Conservation (phyloP, 2,888 invertebrate genomes). For the Dione juno region DNA sequence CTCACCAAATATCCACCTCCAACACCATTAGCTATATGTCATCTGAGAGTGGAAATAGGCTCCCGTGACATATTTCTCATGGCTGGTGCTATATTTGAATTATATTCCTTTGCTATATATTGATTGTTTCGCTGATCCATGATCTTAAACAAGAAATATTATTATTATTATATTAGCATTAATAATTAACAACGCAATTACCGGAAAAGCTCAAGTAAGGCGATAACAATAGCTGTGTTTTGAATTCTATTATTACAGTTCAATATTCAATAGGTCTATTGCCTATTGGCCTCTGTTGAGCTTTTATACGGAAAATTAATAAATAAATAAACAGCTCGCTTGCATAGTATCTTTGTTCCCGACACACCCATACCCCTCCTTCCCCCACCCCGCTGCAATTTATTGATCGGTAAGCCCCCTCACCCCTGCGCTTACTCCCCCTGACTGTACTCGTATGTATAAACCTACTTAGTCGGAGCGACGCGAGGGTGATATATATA, state of each 20-base stretch:
- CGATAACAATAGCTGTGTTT: no score
- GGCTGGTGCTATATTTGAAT: conserved; percentile 3
- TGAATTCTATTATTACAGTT: no score
- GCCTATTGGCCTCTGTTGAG: background rate
- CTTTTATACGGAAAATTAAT: background rate
- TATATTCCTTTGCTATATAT: background rate
- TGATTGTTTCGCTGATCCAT: background rate
- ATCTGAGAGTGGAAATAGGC: conserved; percentile 5
- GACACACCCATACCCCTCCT: conserved; percentile 7
- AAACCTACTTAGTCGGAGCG: background rate
- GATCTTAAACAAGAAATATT: background rate
- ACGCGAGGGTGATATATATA: no score
- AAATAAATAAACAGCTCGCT: background rate
- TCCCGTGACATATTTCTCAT: background rate
- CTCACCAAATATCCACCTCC: conserved; percentile 8
- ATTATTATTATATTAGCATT: background rate
- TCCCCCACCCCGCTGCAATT: background rate
- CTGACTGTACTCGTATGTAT: background rate
- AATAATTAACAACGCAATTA: background rate
- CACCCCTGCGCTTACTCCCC: background rate
- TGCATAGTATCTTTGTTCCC: background rate
- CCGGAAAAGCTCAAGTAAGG: no score
- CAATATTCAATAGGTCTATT: no score
- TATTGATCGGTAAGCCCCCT: background rate
- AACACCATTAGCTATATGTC: conserved; percentile 9